Evolutionary conservation across 2,113 vertebrate genomes (phyloP).

Genomic region (Oreotrochilus melanogaster): DNA sequence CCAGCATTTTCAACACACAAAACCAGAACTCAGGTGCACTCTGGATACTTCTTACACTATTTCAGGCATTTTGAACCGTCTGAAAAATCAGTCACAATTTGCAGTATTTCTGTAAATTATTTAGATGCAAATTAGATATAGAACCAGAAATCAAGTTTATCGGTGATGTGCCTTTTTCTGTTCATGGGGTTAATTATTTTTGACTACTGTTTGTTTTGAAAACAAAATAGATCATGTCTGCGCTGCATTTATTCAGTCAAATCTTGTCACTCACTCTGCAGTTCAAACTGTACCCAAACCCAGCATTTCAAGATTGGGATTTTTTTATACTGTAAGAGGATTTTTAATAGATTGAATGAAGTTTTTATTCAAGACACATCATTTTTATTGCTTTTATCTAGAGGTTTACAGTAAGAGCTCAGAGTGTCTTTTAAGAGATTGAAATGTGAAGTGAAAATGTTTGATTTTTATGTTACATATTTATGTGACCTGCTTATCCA

Average conservation of each 20-base stretch:
- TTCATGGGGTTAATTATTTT: slow-evolving; percentile 3
- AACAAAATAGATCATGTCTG: slow-evolving; percentile 1
- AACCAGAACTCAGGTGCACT: background rate
- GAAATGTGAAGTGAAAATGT: slow-evolving; percentile 51
- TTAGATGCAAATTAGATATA: background rate
- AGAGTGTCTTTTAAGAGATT: slow-evolving; percentile 39
- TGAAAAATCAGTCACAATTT: background rate
- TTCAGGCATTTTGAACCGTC: background rate
- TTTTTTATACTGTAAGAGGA: slow-evolving; percentile 17
- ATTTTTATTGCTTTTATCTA: slow-evolving; percentile 64
- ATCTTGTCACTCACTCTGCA: background rate
- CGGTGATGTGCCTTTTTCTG: background rate
- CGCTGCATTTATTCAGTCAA: background rate
- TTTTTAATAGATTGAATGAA: slow-evolving; percentile 34
- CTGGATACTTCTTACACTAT: background rate
- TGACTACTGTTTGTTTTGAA: background rate
- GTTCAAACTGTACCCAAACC: slow-evolving; percentile 13
- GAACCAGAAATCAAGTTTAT: background rate
- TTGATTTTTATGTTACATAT: slow-evolving; percentile 50
- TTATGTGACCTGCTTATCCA: slow-evolving; percentile 65
- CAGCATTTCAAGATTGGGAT: slow-evolving; percentile 11
- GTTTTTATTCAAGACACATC: slow-evolving; percentile 17
- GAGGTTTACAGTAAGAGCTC: slow-evolving; percentile 20
- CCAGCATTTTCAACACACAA: background rate
- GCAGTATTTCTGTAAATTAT: background rate